These are phyloP conservation scores for Sardina pilchardus DNA, from an alignment of 2,113 vertebrate genomes.

Conservation along the genomic window DNA sequence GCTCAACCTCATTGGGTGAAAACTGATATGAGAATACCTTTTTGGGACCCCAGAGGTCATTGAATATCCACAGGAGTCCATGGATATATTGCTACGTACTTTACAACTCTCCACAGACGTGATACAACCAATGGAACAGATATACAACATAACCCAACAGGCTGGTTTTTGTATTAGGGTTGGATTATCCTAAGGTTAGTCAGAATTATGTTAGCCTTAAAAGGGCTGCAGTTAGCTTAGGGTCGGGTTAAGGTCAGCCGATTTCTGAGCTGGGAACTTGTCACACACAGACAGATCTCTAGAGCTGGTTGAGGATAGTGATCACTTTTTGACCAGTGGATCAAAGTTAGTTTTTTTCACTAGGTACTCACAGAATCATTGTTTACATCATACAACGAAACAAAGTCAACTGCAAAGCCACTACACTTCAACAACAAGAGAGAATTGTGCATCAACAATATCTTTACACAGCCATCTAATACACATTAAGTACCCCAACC, in stretches of 20 bases:
- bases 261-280: neutral
- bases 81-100: constrained; percentile 6
- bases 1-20: constrained; percentile 9
- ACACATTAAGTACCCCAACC: neutral
- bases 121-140: constrained; percentile 40
- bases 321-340: neutral
- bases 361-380: neutral
- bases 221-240: neutral
- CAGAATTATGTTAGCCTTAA: constrained; percentile 6
- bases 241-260: neutral
- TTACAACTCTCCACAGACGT: constrained; percentile 42
- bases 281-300: neutral
- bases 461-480: neutral
- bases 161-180: neutral
- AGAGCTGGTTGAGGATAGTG: neutral
- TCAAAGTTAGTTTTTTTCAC: neutral
- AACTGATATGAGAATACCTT: constrained; percentile 1
- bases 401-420: neutral
- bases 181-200: constrained; percentile 11
- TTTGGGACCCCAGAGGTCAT: constrained; percentile 17
- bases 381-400: constrained; percentile 1
- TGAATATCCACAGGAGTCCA: constrained; percentile 16
- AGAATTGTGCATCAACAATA: neutral
- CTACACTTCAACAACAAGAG: neutral
- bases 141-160: constrained; percentile 32